Evolutionary conservation across 2,797 vertebrate species (phyloP).

Genomic region (Kryptopterus vitreolus): DNA sequence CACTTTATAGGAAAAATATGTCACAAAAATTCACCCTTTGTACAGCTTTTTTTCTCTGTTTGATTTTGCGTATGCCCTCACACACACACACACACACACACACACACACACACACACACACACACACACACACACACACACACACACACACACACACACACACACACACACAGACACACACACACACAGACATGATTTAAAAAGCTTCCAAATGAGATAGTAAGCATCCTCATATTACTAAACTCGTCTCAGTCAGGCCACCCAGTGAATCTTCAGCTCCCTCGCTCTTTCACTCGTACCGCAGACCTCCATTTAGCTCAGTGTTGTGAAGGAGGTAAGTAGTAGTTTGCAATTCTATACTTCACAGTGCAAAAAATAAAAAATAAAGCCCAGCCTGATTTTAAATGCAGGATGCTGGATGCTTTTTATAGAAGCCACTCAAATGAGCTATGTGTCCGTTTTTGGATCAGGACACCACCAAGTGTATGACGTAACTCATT

Average conservation of each 20-base stretch:
- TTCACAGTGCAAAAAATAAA: background rate
- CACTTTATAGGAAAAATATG: slow-evolving; percentile 57
- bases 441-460: slow-evolving; percentile 13
- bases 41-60: background rate
- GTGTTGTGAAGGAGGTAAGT: background rate
- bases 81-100: too few relatives aligned
- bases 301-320: background rate
- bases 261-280: slow-evolving; percentile 18
- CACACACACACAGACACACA: too few relatives aligned
- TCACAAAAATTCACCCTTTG: slow-evolving; percentile 41
- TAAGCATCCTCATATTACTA: slow-evolving; percentile 3
- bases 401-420: background rate
- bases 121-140: too few relatives aligned
- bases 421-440: slow-evolving; percentile 18
- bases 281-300: slow-evolving; percentile 21
- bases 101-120: too few relatives aligned
- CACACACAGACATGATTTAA: too few relatives aligned
- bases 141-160: too few relatives aligned
- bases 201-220: background rate
- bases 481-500: slow-evolving; percentile 35
- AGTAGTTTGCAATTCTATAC: slow-evolving; percentile 1
- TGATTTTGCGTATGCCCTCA: too few relatives aligned
- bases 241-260: slow-evolving; percentile 21
- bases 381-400: background rate
- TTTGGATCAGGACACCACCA: slow-evolving; percentile 21